Evolutionary conservation across 2,113 vertebrate species (phyloP).

Genomic region (Salvator merianae): DNA sequence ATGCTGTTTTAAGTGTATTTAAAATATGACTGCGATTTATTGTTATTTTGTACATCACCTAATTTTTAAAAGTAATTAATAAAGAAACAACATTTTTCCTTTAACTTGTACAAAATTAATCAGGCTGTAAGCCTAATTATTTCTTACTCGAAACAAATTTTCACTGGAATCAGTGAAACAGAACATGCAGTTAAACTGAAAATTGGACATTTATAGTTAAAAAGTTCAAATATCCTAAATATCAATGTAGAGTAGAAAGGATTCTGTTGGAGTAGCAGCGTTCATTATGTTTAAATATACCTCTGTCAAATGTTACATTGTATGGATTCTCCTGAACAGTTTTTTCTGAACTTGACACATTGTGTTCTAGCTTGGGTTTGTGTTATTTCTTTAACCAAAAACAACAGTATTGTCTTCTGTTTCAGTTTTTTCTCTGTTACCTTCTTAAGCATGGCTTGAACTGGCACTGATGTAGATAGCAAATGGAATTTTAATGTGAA

Average conservation of each 20-base stretch:
- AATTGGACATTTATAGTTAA: background rate
- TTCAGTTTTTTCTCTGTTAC: background rate
- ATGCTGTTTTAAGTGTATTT: too few species aligned
- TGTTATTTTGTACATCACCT: too few species aligned
- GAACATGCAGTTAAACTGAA: background rate
- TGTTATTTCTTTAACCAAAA: background rate
- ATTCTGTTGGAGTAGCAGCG: background rate
- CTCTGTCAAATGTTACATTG: background rate
- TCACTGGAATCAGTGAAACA: background rate
- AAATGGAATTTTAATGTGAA: background rate
- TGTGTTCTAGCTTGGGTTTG: background rate
- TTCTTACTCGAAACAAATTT: background rate
- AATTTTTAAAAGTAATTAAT: too few species aligned
- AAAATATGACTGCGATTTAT: too few species aligned
- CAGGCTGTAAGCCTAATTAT: background rate
- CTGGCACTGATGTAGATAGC: background rate
- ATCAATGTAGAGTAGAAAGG: background rate
- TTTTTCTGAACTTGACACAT: background rate
- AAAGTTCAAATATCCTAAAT: background rate
- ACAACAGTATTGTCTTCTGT: background rate
- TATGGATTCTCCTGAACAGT: constrained; percentile 1
- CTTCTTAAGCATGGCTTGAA: constrained; percentile 22
- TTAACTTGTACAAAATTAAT: background rate
- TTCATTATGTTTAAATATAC: background rate
- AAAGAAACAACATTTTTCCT: background rate